Evolutionary conservation across 92 coral and sea anemone genomes (phyloP).

Genomic region (Anthopleura xanthogrammica): DNA sequence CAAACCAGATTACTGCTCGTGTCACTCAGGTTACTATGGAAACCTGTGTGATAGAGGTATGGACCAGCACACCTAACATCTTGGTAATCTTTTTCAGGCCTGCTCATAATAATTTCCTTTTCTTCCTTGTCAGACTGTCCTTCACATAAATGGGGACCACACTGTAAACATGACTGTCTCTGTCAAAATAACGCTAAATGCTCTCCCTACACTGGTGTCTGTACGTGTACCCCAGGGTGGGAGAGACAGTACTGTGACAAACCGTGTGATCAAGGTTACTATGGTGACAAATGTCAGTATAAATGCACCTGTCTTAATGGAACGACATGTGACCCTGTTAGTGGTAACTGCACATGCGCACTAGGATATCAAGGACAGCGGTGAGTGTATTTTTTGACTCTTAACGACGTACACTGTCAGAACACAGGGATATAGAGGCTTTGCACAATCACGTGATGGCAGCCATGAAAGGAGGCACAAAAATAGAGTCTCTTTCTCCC

Average conservation of each 20-base stretch:
- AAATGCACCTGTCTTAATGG: neutral
- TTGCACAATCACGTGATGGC: too few relatives aligned
- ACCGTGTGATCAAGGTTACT: slow-evolving; percentile 61
- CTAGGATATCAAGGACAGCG: slow-evolving; percentile 37
- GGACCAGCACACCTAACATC: neutral
- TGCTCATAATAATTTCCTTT: too few relatives aligned
- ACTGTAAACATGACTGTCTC: too few relatives aligned
- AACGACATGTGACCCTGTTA: slow-evolving; percentile 58
- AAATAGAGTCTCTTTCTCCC: too few relatives aligned
- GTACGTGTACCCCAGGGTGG: slow-evolving; percentile 52
- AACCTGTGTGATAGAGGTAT: slow-evolving; percentile 78
- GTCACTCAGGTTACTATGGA: slow-evolving; percentile 84
- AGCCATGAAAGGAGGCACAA: too few relatives aligned
- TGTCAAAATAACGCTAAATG: slow-evolving; percentile 57
- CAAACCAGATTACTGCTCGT: slow-evolving; percentile 72
- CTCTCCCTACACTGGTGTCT: slow-evolving; percentile 54
- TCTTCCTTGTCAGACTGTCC: too few relatives aligned
- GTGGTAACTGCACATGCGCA: slow-evolving; percentile 68
- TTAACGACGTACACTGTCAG: neutral
- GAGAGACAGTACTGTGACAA: slow-evolving; percentile 57
- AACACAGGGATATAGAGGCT: too few relatives aligned
- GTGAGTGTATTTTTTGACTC: too few relatives aligned
- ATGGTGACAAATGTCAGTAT: slow-evolving; percentile 52
- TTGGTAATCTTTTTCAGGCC: too few relatives aligned
- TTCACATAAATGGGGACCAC: too few relatives aligned